A percentile compares a stretch with the other conserved stretches of the same genome.
Evolutionary conservation across 2,797 vertebrate genomes (phyloP).

Genomic region (Lophotriccus pileatus): DNA sequence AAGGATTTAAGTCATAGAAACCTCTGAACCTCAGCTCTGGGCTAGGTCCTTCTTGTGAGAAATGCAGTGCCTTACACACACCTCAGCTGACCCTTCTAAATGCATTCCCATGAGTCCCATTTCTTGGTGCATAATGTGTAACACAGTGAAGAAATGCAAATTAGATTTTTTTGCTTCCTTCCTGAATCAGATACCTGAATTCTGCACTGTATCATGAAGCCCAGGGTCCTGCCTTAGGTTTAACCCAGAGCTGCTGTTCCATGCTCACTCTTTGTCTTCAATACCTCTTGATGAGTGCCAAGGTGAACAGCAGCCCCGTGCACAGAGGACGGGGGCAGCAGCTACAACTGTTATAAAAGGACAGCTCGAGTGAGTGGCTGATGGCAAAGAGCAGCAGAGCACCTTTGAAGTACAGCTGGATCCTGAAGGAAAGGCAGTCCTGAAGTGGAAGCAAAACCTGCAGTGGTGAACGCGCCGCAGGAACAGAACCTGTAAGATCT

Average conservation of each 20-base stretch:
- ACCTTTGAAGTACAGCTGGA: background rate
- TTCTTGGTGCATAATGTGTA: rapidly evolving
- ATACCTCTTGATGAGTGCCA: background rate
- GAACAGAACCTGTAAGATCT: slow-evolving; percentile 1
- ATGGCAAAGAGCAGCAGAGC: background rate
- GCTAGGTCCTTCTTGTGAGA: background rate
- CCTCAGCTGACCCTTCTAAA: background rate
- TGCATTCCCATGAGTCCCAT: background rate
- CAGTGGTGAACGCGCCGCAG: background rate
- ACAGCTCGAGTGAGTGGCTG: background rate
- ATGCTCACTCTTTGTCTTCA: background rate
- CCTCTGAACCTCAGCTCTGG: background rate
- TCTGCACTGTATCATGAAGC: background rate
- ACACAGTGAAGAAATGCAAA: background rate
- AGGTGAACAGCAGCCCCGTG: background rate
- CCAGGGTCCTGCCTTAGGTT: background rate
- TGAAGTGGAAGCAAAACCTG: background rate
- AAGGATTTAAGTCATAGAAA: background rate
- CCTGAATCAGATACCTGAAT: background rate
- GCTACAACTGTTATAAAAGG: background rate
- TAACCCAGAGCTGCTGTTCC: background rate
- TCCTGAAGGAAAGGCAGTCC: background rate
- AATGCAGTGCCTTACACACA: background rate
- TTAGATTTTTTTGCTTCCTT: background rate
- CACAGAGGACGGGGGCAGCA: background rate